Conservation (phyloP, 2,113 vertebrate species). For the Tragelaphus buxtoni region DNA sequence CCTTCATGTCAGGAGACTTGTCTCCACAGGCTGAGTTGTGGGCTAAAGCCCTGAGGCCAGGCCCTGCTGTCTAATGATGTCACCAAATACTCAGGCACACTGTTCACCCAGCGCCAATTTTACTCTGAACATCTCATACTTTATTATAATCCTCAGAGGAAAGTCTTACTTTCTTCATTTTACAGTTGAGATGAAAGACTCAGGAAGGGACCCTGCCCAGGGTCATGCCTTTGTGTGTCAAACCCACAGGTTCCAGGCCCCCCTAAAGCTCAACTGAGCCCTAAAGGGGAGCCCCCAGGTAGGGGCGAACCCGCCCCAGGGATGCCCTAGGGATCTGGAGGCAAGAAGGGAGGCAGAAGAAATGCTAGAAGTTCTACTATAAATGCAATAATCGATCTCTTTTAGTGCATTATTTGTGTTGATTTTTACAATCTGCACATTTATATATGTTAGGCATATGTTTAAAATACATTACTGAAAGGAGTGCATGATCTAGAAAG, state of each 20-base stretch:
- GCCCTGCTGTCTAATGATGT: neutral
- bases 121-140: neutral
- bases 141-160: neutral
- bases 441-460: neutral
- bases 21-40: neutral
- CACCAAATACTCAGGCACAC: neutral
- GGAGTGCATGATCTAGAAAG: neutral
- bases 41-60: neutral
- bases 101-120: accelerated
- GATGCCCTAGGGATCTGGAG: neutral
- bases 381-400: neutral
- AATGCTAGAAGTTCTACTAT: neutral
- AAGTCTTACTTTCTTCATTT: neutral
- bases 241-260: neutral
- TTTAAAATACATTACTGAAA: neutral
- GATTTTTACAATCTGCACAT: neutral
- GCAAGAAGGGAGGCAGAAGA: neutral
- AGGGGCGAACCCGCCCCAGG: accelerated
- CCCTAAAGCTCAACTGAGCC: neutral
- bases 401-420: neutral
- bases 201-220: no score
- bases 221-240: neutral
- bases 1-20: neutral
- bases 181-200: neutral
- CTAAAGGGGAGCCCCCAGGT: neutral